phyloP scores from a whole-genome alignment of 2,888 invertebrate species.

The Macaria liturata region DNA sequence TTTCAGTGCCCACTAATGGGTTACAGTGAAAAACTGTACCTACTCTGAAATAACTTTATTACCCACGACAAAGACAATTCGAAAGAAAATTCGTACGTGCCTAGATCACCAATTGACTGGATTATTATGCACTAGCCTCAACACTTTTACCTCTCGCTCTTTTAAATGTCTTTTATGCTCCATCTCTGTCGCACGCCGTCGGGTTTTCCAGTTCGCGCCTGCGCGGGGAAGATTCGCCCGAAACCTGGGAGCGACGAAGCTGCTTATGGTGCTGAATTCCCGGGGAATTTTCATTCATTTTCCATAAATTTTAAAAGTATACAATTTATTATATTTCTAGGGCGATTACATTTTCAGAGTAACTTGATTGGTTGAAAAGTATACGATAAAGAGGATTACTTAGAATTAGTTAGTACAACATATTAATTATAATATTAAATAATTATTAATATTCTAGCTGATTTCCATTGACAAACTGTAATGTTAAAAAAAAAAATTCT shows the following conservation, averaged over 20 bases:
- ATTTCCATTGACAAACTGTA: too few species aligned
- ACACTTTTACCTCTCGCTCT: conserved; percentile 48
- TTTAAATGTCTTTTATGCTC: conserved; percentile 37
- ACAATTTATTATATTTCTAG: too few species aligned
- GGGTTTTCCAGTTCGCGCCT: conserved; percentile 67
- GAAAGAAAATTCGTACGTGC: conserved; percentile 59
- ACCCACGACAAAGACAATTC: conserved; percentile 29
- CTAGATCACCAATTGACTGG: conserved; percentile 59
- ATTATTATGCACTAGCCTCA: conserved; percentile 64
- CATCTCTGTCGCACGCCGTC: conserved; percentile 45
- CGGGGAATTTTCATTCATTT: conserved; percentile 23
- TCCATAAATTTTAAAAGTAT: too few species aligned
- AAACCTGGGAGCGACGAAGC: conserved; percentile 69
- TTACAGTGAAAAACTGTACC: conserved; percentile 18
- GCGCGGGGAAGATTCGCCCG: conserved; percentile 68
- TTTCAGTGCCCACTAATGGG: conserved; percentile 7
- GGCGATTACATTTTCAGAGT: too few species aligned
- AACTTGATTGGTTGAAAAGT: too few species aligned
- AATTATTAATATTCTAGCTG: too few species aligned
- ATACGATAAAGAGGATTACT: too few species aligned
- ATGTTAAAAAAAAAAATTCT: too few species aligned
- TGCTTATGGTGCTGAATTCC: conserved; percentile 56
- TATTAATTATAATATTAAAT: too few species aligned
- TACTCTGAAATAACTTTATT: conserved; percentile 24
- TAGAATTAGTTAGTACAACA: too few species aligned